Conservation (phyloP, 92 coral and sea anemone genomes). For the Pocillopora grandis region DNA sequence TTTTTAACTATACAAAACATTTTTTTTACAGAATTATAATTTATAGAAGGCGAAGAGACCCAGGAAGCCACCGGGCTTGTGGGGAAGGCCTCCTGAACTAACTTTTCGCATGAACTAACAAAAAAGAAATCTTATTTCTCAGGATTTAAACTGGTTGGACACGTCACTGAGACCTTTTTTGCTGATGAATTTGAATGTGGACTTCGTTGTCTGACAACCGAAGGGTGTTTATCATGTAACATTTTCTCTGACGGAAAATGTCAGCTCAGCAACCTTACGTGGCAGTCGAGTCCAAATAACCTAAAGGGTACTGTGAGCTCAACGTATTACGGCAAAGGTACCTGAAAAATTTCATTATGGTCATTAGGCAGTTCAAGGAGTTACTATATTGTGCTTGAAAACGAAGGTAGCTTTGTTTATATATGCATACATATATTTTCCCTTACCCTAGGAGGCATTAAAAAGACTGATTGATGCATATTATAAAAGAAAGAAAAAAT, state of each 20-base stretch:
- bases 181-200: not conserved
- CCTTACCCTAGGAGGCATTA: too few relatives aligned
- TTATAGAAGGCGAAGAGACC: not conserved
- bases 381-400: not conserved
- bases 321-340: not conserved
- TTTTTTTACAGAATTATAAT: not conserved
- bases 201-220: not conserved
- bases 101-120: not conserved
- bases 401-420: not conserved
- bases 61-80: not conserved
- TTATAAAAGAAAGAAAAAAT: too few relatives aligned
- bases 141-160: not conserved
- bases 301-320: not conserved
- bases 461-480: too few relatives aligned
- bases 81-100: not conserved
- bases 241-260: not conserved
- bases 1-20: too few relatives aligned
- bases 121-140: not conserved
- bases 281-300: not conserved
- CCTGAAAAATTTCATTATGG: too few relatives aligned
- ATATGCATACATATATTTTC: not conserved
- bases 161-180: not conserved
- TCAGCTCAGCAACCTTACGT: not conserved
- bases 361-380: not conserved
- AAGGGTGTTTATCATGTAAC: not conserved